Percentiles rank a stretch among this genome's conserved stretches.
These are phyloP conservation scores for Dolomedes plantarius DNA, from an alignment of 2,888 invertebrate genomes.

Conservation along the genomic window DNA sequence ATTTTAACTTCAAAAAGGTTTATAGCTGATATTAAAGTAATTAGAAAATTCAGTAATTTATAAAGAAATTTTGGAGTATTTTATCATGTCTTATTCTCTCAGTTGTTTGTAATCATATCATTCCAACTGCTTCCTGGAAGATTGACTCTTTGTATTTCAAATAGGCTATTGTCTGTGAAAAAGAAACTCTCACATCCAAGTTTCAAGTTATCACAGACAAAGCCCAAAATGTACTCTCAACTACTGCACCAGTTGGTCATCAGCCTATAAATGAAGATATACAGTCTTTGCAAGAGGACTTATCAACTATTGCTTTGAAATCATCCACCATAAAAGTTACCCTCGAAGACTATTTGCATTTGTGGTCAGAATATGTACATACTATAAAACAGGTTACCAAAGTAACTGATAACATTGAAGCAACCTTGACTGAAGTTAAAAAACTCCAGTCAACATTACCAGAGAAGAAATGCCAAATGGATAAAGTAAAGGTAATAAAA, in stretches of 20 bases:
- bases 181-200: conserved; percentile 93
- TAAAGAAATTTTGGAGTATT: too few species aligned
- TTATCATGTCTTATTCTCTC: too few species aligned
- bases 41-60: too few species aligned
- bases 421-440: conserved; percentile 84
- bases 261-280: conserved; percentile 89
- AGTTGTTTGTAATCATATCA: too few species aligned
- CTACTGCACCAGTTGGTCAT: conserved; percentile 92
- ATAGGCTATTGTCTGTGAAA: conserved; percentile 90
- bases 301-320: conserved; percentile 90
- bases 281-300: conserved; percentile 89
- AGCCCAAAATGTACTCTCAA: conserved; percentile 92
- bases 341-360: conserved; percentile 90
- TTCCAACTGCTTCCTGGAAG: too few species aligned
- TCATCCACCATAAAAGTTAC: conserved; percentile 93
- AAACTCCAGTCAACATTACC: conserved; percentile 88
- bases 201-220: conserved; percentile 92
- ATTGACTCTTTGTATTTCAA: conserved; percentile 34
- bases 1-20: too few species aligned
- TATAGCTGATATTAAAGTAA: too few species aligned
- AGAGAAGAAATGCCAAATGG: conserved; percentile 90
- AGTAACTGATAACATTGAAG: conserved; percentile 86
- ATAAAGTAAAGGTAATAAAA: conserved; percentile 84
- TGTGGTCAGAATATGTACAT: conserved; percentile 93
- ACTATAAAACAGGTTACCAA: conserved; percentile 90